These are phyloP conservation scores for Lasius platythorax DNA, from an alignment of 2,888 invertebrate genomes.

Conservation along the genomic window DNA sequence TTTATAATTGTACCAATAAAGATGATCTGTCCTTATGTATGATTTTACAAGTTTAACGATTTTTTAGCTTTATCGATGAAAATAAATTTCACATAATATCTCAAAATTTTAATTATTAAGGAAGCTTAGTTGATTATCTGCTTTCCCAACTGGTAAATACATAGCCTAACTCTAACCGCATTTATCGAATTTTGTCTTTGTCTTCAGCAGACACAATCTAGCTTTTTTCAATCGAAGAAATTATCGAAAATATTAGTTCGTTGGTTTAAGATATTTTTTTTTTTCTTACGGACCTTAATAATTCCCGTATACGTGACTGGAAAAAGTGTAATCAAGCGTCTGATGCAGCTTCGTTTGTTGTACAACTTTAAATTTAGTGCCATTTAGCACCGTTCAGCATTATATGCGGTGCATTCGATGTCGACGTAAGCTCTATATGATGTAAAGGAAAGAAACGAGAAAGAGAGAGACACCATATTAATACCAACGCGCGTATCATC, in stretches of 20 bases:
- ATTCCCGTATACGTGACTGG: not conserved
- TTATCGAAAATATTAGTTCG: no score
- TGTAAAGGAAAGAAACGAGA: no score
- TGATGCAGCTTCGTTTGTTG: not conserved
- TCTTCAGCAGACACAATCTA: not conserved
- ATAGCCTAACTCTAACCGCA: conserved; percentile 23
- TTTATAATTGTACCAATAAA: conserved; percentile 3
- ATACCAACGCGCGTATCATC: not conserved
- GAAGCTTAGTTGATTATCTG: not conserved
- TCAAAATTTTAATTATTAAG: not conserved
- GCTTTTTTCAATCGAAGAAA: not conserved
- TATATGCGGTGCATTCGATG: not conserved
- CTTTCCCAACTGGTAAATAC: not conserved
- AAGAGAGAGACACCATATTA: not conserved
- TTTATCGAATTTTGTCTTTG: not conserved
- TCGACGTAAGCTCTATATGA: no score
- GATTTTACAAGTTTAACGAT: not conserved
- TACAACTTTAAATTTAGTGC: conserved; percentile 40
- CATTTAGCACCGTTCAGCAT: not conserved
- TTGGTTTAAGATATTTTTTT: not conserved
- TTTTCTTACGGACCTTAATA: conserved; percentile 18
- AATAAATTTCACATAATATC: not conserved
- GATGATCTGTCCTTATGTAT: not conserved
- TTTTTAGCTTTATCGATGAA: not conserved
- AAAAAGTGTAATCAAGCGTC: not conserved